Conservation (phyloP, 2,888 invertebrate species). For the Amblyjoppa fuscipennis region DNA sequence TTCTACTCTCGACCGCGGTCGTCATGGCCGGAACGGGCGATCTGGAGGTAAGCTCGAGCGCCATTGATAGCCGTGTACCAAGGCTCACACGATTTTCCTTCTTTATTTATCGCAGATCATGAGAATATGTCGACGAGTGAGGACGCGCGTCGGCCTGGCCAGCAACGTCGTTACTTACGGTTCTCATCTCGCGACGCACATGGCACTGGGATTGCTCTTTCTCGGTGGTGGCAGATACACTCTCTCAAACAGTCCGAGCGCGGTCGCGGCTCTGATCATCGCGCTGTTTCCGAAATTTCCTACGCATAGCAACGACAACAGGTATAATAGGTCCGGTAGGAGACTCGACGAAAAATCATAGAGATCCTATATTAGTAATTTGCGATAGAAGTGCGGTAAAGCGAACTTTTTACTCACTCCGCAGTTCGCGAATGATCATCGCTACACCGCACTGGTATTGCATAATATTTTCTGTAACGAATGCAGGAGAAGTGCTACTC, state of each 20-base stretch:
- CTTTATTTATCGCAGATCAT: constrained; percentile 86
- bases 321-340: constrained; percentile 87
- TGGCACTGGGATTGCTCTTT: constrained; percentile 97
- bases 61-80: background rate
- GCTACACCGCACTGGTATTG: no score
- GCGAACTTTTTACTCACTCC: no score
- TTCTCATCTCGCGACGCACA: constrained; percentile 97
- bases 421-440: no score
- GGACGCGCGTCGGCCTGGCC: constrained; percentile 91
- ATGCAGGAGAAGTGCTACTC: no score
- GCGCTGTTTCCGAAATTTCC: constrained; percentile 99
- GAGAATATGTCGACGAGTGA: constrained; percentile 93
- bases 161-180: constrained; percentile 93
- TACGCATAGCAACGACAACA: constrained; percentile 97
- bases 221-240: constrained; percentile 97
- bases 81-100: background rate
- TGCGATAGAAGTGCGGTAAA: no score
- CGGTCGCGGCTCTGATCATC: constrained; percentile 95
- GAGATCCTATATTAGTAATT: background rate
- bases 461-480: no score
- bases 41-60: constrained; percentile 86
- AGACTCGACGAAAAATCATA: background rate
- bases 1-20: constrained; percentile 93
- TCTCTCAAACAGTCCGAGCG: constrained; percentile 92
- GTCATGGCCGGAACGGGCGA: constrained; percentile 99